phyloP scores from a whole-genome alignment of 1,140 invertebrate species.

The Babylonia areolata region DNA sequence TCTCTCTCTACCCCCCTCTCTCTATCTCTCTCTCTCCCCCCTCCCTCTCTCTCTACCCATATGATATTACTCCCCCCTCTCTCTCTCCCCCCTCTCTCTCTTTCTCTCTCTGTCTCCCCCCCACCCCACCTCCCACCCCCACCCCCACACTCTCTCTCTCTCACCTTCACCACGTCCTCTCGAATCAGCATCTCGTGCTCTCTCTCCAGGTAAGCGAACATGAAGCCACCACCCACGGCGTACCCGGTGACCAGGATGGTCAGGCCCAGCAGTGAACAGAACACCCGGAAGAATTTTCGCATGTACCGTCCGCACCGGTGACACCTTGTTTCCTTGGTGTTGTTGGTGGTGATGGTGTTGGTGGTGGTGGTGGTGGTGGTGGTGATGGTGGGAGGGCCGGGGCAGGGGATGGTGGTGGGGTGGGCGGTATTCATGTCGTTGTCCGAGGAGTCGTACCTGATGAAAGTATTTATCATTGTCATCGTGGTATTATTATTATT shows the following conservation, averaged over 20 bases:
- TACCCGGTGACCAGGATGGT: slow-evolving; percentile 8
- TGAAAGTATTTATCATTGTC: too few species aligned
- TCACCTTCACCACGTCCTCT: background rate
- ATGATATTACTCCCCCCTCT: too few species aligned
- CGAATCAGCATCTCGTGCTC: background rate
- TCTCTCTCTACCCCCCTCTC: too few species aligned
- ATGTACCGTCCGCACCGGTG: background rate
- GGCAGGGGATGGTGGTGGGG: background rate
- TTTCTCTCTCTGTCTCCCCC: too few species aligned
- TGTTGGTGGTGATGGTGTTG: background rate
- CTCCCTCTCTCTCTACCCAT: too few species aligned
- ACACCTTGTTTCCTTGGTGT: background rate
- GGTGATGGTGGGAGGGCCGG: background rate
- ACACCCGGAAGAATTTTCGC: slow-evolving; percentile 2
- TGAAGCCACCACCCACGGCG: slow-evolving; percentile 14
- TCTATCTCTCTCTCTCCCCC: too few species aligned
- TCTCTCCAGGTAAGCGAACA: slow-evolving; percentile 22
- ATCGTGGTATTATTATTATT: too few species aligned
- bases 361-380: background rate
- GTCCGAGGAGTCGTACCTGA: background rate
- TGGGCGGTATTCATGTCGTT: background rate
- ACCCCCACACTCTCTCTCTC: too few species aligned
- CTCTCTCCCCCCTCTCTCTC: too few species aligned
- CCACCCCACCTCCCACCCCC: too few species aligned
- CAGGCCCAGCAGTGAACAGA: slow-evolving; percentile 11